These are phyloP conservation scores for Dendrocincla fuliginosa DNA, from an alignment of 2,797 vertebrate species.

Conservation along the genomic window DNA sequence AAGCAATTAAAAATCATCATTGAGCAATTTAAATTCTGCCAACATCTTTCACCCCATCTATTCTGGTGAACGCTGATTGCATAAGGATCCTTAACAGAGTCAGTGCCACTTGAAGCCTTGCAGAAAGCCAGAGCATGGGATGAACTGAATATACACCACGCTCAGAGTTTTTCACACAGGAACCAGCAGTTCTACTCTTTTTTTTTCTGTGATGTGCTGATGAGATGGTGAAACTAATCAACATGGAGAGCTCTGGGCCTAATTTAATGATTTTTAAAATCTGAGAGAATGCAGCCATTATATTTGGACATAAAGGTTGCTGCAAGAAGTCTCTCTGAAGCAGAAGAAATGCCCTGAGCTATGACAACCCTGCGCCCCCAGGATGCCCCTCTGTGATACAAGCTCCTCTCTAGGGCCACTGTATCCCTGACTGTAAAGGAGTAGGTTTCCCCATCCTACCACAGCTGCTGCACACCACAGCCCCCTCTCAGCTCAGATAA, in stretches of 20 bases:
- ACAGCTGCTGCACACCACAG: neutral
- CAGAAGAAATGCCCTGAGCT: neutral
- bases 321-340: neutral
- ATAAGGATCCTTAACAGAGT: neutral
- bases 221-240: neutral
- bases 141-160: neutral
- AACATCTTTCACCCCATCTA: neutral
- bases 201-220: neutral
- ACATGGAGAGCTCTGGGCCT: neutral
- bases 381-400: neutral
- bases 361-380: neutral
- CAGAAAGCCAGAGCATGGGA: neutral
- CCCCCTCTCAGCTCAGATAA: neutral
- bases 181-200: neutral
- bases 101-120: neutral
- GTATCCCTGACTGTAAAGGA: neutral
- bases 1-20: constrained; percentile 28
- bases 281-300: neutral
- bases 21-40: neutral
- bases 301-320: neutral
- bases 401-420: neutral
- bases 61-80: accelerated
- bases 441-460: neutral
- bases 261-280: neutral
- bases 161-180: neutral